Base-by-base conservation (phyloP, 1,140 invertebrate species). In the Yoshiicerus persimilis region DNA sequence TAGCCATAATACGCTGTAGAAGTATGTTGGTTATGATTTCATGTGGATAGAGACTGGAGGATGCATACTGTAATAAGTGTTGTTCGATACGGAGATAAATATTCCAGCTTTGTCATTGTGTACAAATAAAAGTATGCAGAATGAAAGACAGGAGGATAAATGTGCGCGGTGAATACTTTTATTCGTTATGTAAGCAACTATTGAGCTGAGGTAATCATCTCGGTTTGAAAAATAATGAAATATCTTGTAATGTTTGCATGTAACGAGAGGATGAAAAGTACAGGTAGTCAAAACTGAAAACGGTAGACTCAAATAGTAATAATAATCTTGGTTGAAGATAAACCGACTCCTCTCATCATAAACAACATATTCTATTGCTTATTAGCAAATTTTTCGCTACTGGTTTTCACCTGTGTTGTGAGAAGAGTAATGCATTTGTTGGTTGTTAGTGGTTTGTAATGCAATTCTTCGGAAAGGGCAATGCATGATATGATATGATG, bases 321-420 rank as follows among this genome's bases (percentile, higher is more conserved):
- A 70, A 70, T 70, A 27, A 30, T 70, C 30, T 70, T 10, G 10
- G 30, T 11, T 10, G 66, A 70, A 70, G 66, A 70, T 30, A 70
- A 70, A 70, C 25, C 27, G 30, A 70, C 30, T 70, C 11, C 66
- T 27, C 75, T 38, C 75, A 3, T n/a, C 75, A 80, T 80, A 80
- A 80, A 80, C 75, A 80, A 80, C 13, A 80, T 34, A 32, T 38
- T 80, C 32, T 80, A 80, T 80, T 80, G 75, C 75, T 80, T 80
- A 80, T 80, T 80, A 80, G 75, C 34, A 38, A 80, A 80, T 36
- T 80, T 70, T 80, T 80, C 75, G 75, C 75, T 80, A 80, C 75
- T 80, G 75, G 75, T 80, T 80, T 80, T 80, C 75, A 32, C 75
- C 32, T 36, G 30, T 80, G 62, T 66, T 66, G 62, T 23, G 5